Evolutionary conservation across 2,888 invertebrate species (phyloP).

Genomic region (Atrina japonica): DNA sequence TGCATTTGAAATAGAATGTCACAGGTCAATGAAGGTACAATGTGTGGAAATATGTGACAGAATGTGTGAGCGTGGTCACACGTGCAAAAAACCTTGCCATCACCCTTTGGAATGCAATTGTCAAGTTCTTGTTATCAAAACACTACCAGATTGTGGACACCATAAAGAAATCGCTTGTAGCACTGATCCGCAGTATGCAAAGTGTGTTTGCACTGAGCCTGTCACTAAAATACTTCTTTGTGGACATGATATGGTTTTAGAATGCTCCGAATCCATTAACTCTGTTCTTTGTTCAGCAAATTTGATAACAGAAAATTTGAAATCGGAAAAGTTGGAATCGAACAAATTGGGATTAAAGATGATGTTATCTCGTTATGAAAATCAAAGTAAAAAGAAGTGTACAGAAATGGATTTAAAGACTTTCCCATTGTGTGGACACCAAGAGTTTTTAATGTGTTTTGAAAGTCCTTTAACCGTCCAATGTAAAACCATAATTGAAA

Average conservation of each 20-base stretch:
- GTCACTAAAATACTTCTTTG: conserved; percentile 12
- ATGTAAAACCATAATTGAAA: background rate
- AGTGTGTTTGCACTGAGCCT: background rate
- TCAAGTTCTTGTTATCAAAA: background rate
- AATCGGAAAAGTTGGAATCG: conserved; percentile 4
- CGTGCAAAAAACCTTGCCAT: conserved; percentile 36
- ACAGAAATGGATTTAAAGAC: conserved; percentile 3
- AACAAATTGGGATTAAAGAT: no score
- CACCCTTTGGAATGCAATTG: conserved; percentile 25
- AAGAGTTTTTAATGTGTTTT: background rate
- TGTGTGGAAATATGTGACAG: conserved; percentile 55
- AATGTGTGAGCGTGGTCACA: conserved; percentile 51
- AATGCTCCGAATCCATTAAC: background rate
- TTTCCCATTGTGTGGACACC: conserved; percentile 4
- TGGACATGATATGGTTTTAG: conserved; percentile 5
- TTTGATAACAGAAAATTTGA: background rate
- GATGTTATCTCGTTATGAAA: background rate
- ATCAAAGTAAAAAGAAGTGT: conserved; percentile 13
- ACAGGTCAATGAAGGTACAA: background rate
- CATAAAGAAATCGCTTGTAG: background rate
- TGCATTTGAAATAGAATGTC: background rate
- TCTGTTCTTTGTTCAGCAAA: no score
- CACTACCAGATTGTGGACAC: conserved; percentile 32
- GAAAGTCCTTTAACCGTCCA: background rate
- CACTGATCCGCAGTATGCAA: conserved; percentile 1